Percentiles rank a stretch among this genome's conserved stretches.
Conservation (phyloP, 2,113 vertebrate species). For the Eonycteris spelaea region DNA sequence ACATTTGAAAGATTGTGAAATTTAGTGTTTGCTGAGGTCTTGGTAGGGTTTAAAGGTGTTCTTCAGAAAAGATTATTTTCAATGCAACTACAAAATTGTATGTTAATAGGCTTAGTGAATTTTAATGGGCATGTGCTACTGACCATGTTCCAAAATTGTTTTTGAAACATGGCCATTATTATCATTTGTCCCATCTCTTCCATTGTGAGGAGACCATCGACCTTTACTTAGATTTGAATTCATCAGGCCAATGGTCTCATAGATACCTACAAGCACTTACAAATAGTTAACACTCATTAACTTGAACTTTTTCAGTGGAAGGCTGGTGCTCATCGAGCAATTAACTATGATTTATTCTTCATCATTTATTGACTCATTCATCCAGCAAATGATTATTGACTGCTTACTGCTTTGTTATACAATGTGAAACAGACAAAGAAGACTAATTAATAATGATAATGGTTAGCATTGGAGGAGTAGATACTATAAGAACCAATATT, state of each 20-base stretch:
- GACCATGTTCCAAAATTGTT: not conserved
- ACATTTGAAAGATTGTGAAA: not conserved
- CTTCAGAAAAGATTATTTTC: not conserved
- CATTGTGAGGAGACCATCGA: not conserved
- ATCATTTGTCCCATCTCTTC: not conserved
- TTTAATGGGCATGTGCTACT: not conserved
- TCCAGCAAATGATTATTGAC: conserved; percentile 74
- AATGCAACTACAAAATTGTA: not conserved
- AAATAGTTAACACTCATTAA: conserved; percentile 39
- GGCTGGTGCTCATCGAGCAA: conserved; percentile 47
- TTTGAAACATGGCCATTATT: not conserved
- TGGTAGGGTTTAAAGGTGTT: not conserved
- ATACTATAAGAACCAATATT: not conserved
- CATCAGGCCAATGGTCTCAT: not conserved
- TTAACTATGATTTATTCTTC: conserved; percentile 73
- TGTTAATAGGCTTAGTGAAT: not conserved
- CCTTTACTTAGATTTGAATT: not conserved
- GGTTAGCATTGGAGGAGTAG: not conserved
- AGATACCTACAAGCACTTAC: not conserved
- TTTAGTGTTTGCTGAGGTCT: not conserved
- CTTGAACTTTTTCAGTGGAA: conserved; percentile 22
- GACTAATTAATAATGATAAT: conserved; percentile 62
- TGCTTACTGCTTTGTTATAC: conserved; percentile 58
- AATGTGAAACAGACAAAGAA: conserved; percentile 41
- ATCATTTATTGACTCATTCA: conserved; percentile 72